Conservation (phyloP, 2,113 vertebrate genomes). For the Leiothrix lutea region DNA sequence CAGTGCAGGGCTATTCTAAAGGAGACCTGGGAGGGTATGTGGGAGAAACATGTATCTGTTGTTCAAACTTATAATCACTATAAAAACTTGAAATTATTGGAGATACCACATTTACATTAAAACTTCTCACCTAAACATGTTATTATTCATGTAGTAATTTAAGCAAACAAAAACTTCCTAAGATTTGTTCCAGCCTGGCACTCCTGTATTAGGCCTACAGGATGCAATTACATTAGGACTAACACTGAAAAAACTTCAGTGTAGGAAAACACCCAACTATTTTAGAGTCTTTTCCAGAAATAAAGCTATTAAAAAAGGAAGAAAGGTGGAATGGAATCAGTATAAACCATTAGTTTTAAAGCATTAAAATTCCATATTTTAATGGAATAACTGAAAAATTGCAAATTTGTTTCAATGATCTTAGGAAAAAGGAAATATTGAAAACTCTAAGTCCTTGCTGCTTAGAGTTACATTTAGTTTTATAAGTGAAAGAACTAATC, state of each 20-base stretch:
- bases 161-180: not conserved
- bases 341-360: not conserved
- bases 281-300: not conserved
- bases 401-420: not conserved
- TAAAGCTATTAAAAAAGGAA: not conserved
- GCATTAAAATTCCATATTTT: not conserved
- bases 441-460: not conserved
- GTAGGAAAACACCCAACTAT: not conserved
- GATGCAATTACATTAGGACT: not conserved
- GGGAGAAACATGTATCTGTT: not conserved
- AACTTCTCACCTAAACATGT: not conserved
- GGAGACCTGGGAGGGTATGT: fast-evolving
- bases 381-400: not conserved
- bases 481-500: not conserved
- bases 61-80: not conserved
- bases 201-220: not conserved
- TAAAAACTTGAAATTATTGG: not conserved
- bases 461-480: not conserved
- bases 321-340: not conserved
- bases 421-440: not conserved
- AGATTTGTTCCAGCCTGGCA: not conserved
- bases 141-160: not conserved
- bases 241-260: not conserved
- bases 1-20: not conserved
- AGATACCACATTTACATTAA: not conserved